phyloP scores from a whole-genome alignment of 2,113 vertebrate species.

The Thryonomys swinderianus region DNA sequence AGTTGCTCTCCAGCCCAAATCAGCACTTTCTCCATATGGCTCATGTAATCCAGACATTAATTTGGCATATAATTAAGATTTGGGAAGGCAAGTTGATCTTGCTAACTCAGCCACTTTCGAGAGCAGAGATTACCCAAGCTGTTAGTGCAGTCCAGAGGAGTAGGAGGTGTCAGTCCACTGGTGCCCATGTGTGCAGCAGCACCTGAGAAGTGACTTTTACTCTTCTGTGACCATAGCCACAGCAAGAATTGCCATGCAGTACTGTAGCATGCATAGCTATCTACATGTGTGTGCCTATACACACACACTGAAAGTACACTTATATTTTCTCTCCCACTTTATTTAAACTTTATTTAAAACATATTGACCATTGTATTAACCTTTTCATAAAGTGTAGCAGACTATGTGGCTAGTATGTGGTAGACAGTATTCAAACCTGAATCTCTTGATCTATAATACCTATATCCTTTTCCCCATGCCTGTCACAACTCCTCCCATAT shows the following conservation, averaged over 20 bases:
- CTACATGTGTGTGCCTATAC: fast-evolving
- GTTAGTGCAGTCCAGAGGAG: conserved; percentile 29
- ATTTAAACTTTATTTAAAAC: conserved; percentile 1
- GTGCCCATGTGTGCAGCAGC: background rate
- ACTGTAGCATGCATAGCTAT: background rate
- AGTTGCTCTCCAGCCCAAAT: conserved; percentile 68
- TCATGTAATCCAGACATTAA: conserved; percentile 46
- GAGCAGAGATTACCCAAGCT: conserved; percentile 29
- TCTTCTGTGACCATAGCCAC: background rate
- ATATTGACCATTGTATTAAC: background rate
- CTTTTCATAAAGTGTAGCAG: conserved; percentile 25
- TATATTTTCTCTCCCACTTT: background rate
- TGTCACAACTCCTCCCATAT: background rate
- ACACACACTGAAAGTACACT: background rate
- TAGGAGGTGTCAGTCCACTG: background rate
- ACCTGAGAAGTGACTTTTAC: background rate
- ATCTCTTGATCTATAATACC: background rate
- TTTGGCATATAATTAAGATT: conserved; percentile 68
- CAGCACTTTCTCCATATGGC: conserved; percentile 60
- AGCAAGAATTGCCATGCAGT: background rate
- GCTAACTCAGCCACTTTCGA: conserved; percentile 48
- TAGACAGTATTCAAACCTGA: background rate
- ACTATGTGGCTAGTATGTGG: background rate
- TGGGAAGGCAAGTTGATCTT: conserved; percentile 47
- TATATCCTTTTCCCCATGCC: background rate